Evolutionary conservation across 2,888 invertebrate species (phyloP), one percentile per base, ranked within the genome.

Genomic region (Meta bourneti): DNA sequence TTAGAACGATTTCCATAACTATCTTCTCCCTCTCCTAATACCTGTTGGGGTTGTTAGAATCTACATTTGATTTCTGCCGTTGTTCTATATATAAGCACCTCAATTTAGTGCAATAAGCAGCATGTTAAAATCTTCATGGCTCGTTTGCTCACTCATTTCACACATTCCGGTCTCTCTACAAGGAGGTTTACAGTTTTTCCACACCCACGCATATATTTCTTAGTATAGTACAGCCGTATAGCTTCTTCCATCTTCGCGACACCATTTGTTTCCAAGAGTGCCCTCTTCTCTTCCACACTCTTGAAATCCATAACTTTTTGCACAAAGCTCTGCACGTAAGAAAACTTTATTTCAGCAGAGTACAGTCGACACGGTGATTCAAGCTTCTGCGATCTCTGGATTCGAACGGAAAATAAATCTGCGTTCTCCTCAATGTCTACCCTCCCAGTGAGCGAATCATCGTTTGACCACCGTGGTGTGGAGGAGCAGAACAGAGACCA

Each of bases 21-120:
- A 11, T 52, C n/a, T 54, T 9, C n/a, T 51, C 20, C 9, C 51
- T 69, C 11, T 16, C 19, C 51, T 61, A 11, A 16, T 61, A 16
- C 5, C 11, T 61, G 61, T 9, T 61, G 61, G 61, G 61, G 16
- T 61, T 16, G 11, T 9, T 61, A 1, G 16, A 61, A 7, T 84
- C 54, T 7, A n/a, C 11, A 8, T 61, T 61, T 9, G 61, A 61
- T 61, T 61, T 34, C 9, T 61, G 6, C 52, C 95, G 90, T 94
- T 85, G 87, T 94, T 93, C 5, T 95, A 94, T 20, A 94, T 90
- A 94, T 94, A 70, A 19, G 88, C 19, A 20, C 74, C 78, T 8
- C 7, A 11, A 20, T 0, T 19, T 13, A 72, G 49, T 11, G 91
- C 88, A 2, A 52, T 16, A 34, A n/a, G 9, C 49, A 88, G 69